Evolutionary conservation across 1,140 invertebrate genomes (phyloP), one percentile per base, ranked within the genome.

Genomic region (Drosophila nasuta): DNA sequence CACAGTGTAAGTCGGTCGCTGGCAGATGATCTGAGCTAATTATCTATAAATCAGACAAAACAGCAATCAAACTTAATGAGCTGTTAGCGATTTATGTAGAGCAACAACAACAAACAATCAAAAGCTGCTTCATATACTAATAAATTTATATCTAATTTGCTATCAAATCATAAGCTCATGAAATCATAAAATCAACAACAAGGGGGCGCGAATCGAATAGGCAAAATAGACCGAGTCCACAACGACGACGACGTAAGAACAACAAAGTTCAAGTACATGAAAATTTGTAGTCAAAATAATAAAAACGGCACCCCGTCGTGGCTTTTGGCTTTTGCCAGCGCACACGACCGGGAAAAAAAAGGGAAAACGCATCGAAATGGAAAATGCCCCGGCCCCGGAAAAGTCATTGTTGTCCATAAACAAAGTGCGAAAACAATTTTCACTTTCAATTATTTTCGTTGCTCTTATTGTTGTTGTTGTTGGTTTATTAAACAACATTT

Each of bases 91-190:
- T 86, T 86, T 86, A 87, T 87, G 79, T 20, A 41, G 33, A 51
- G 1, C 11, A 13, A 28, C 28, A 52, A 10, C 63, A 72, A 52
- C 13, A 59, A 64, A 56, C 66, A 60, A 33, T 43, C 56, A 63
- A 33, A 6, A 28, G 15, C 17, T 35, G 8, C 6, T 10, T 33
- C 30, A 8, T 33, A 33, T 38, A 54, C 33, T 33, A 75, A 63
- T 75, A 75, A 69, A 82, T 76, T 87, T 79, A 69, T 73, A 62
- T 73, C 35, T 72, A 79, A 82, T 86, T 87, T 76, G 56, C 45
- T 73, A 82, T 88, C 65, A 87, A 87, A 82, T 86, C 82, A 86
- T 87, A 82, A 87, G 51, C 79, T 82, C 77, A 82, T 88, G 75
- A 88, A 88, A 70, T 58, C 73, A 71, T 71, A 65, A 75, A 70